Base-by-base conservation (phyloP, 2,113 vertebrate genomes). In the Athene noctua region DNA sequence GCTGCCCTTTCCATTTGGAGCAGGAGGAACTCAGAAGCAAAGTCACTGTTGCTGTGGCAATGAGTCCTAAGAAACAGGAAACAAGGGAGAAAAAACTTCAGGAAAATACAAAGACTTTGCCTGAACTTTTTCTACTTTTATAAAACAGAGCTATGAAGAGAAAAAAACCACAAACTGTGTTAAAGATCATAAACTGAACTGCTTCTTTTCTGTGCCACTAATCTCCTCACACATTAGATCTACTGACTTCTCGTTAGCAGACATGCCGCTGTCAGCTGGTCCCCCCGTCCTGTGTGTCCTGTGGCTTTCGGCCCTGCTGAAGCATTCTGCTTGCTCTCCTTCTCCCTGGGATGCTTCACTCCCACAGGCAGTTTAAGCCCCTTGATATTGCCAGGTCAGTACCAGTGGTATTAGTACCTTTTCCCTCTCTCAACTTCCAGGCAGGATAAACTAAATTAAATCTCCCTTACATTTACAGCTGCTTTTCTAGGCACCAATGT, bases 321-420 rank as follows among this genome's bases (percentile, higher is more conserved):
- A 68, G 49, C 20, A 4, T 0, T 9, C 22, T 4, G 29, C 59
- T 74, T 21, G 44, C 23, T 86, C 49, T 82, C 81, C 62, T 72
- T 16, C 47, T 57, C 34, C 26, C 46, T 18, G 17, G 34, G 34
- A 46, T 26, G 47, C 40, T 54, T 67, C n/a, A 4, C 63, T 51
- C 63, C 20, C 20, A 6, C 47, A 36, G 49, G 49, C 30, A 67
- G 23, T 27, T 80, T 68, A 32, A 92, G 38, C 15, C 23, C 17
- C 34, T 66, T 0, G 0, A 51, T 27, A 15, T 0, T 30, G 22
- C 8, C 66, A 77, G 49, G 32, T 87, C 54, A 32, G 6, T 54
- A 42, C 13, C 0, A 0, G 29, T 5, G 4, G 32, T 13, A 36
- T 4, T 13, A 30, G 15, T 8, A 80, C n/a, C 36, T 77, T 49